Percentiles rank a stretch among this genome's conserved stretches.
These are phyloP conservation scores for Synodontis membranacea DNA, from an alignment of 2,113 vertebrate species.

Conservation along the genomic window DNA sequence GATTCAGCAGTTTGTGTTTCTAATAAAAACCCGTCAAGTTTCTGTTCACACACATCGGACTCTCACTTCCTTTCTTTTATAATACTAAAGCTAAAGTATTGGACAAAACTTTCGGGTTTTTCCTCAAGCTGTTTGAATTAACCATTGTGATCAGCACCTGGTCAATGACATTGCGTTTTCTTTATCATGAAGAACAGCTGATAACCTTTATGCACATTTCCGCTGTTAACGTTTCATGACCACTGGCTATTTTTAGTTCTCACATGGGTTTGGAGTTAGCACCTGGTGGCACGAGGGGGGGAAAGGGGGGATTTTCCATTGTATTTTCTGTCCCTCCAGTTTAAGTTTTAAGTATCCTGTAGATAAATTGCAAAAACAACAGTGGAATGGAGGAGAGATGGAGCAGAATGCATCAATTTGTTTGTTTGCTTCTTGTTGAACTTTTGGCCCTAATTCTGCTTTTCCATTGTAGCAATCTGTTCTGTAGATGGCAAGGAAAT, in stretches of 20 bases:
- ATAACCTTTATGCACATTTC: not conserved
- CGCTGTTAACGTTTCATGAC: too few relatives aligned
- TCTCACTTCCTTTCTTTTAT: not conserved
- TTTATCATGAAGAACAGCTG: not conserved
- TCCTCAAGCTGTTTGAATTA: not conserved
- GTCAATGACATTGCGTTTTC: not conserved
- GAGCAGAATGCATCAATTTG: too few relatives aligned
- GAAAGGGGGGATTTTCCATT: too few relatives aligned
- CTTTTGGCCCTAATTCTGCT: too few relatives aligned
- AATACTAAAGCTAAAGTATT: not conserved
- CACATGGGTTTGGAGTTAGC: not conserved
- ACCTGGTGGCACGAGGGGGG: too few relatives aligned
- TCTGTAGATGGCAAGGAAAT: too few relatives aligned
- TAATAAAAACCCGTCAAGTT: not conserved
- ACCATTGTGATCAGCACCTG: not conserved
- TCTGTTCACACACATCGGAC: not conserved
- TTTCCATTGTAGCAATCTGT: too few relatives aligned
- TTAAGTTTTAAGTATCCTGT: too few relatives aligned
- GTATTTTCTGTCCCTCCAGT: too few relatives aligned
- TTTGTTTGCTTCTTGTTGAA: too few relatives aligned
- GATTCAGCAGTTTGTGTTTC: constrained; percentile 20
- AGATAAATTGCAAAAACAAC: too few relatives aligned
- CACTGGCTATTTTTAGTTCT: not conserved
- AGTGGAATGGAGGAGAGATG: too few relatives aligned
- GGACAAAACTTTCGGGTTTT: not conserved